A percentile compares a stretch with the other conserved stretches of the same genome.
phyloP scores from a whole-genome alignment of 2,797 vertebrate genomes.

The Tokudaia muenninki region DNA sequence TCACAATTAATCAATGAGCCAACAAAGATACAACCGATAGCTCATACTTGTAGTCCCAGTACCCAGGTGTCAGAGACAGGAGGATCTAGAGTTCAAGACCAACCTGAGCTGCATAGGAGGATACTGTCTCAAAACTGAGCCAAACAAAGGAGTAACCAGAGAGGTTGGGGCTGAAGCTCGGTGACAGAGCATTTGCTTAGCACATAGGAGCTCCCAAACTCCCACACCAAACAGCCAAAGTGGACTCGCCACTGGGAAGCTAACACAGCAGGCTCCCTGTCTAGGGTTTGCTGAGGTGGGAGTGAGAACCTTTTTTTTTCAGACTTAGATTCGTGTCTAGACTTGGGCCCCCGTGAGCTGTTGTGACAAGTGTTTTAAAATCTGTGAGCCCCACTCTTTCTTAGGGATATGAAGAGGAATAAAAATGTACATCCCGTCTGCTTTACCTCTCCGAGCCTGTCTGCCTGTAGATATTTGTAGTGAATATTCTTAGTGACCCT shows the following conservation, averaged over 20 bases:
- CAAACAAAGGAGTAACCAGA: neutral
- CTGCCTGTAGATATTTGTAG: neutral
- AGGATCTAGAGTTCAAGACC: neutral
- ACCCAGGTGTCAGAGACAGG: neutral
- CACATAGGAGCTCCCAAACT: neutral
- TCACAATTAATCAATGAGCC: neutral
- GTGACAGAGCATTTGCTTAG: neutral
- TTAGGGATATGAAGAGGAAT: neutral
- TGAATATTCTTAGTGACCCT: neutral
- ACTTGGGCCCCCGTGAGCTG: neutral
- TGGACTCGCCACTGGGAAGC: neutral
- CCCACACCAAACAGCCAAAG: neutral
- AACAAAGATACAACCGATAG: neutral
- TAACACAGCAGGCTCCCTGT: constrained; percentile 12
- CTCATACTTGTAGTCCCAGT: neutral
- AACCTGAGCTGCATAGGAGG: neutral
- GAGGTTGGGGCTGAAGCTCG: neutral
- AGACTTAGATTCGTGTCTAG: neutral
- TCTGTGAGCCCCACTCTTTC: neutral
- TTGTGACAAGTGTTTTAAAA: neutral
- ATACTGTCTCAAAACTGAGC: neutral
- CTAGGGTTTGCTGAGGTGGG: neutral
- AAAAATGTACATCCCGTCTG: neutral
- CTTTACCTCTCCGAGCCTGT: constrained; percentile 18
- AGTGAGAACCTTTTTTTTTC: neutral